These are phyloP conservation scores for Seira ritae DNA, from an alignment of 2,888 invertebrate genomes.

Conservation along the genomic window DNA sequence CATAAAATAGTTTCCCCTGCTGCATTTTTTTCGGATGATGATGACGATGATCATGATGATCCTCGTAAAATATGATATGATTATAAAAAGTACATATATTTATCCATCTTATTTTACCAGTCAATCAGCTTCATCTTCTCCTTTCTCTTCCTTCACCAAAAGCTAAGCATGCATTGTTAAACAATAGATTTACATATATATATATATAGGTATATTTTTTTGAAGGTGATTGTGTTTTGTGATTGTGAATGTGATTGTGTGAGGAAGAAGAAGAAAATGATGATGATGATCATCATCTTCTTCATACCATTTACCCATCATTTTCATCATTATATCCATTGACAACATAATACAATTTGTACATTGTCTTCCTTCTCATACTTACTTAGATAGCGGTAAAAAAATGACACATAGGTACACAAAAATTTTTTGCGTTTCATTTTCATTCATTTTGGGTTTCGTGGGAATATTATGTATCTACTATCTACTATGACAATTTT, in stretches of 20 bases:
- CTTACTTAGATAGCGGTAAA: conserved; percentile 14
- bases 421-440: conserved; percentile 19
- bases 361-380: background rate
- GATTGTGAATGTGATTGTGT: too few species aligned
- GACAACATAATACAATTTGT: conserved; percentile 24
- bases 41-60: conserved; percentile 31
- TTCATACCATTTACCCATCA: conserved; percentile 4
- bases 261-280: background rate
- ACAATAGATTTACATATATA: background rate
- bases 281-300: conserved; percentile 4
- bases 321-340: conserved; percentile 12
- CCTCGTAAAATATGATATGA: background rate
- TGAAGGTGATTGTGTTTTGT: too few species aligned
- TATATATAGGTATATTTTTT: too few species aligned
- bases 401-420: too few species aligned
- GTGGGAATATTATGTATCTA: conserved; percentile 60
- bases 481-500: conserved; percentile 35
- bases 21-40: background rate
- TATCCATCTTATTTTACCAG: conserved; percentile 42
- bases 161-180: conserved; percentile 33
- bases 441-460: conserved; percentile 45
- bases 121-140: conserved; percentile 41
- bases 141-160: conserved; percentile 40
- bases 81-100: too few species aligned
- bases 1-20: background rate